Evolutionary conservation across 2,797 vertebrate species (phyloP), one percentile per base, ranked within the genome.

Genomic region (Parauchenoglanis punctatus): DNA sequence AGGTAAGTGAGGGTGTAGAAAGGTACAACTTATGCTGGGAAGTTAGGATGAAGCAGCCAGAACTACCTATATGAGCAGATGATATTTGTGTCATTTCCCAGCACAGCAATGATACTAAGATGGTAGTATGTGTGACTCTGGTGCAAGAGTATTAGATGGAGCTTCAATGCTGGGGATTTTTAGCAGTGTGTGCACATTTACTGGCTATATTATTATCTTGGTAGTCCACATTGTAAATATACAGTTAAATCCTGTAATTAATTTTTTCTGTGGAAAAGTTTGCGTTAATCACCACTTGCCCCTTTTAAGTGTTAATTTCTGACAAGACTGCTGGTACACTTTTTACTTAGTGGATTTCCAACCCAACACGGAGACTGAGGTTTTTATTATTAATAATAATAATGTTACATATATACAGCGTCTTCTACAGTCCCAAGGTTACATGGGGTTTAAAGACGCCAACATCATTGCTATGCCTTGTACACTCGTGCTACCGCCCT

Each of bases 1-100:
- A 99, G 97, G 98, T 99, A 95, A 81, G 0, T 91, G 5, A 0
- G 25, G 5, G 31, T n/a, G n/a, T 6, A 67, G 18, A 68, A 76
- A 63, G 11, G 4, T n/a, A 17, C 31, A 61, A 61, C 10, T 81
- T 44, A 44, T 25, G 31, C 31, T 59, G 56, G 52, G 20, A 82
- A 2, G 7, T 20, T 58, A 12, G 28, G 8, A 58, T 35, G 31
- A 35, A 1, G 23, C n/a, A 23, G 3, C 0, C 8, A 80, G 58
- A 65, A 81, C 6, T 46, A 25, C 4, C 7, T 46, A 25, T 6
- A 15, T 13, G 35, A 18, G 7, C 25, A 82, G 25, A 59, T 44
- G 20, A 40, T 35, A 20, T 44, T 65, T 82, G 40, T 65, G 25
- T 49, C 13, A 65, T 49, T 82, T 82, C 13, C 7, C 80, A 65